Conservation (phyloP, 2,888 invertebrate genomes). For the Rhagonycha lutea region DNA sequence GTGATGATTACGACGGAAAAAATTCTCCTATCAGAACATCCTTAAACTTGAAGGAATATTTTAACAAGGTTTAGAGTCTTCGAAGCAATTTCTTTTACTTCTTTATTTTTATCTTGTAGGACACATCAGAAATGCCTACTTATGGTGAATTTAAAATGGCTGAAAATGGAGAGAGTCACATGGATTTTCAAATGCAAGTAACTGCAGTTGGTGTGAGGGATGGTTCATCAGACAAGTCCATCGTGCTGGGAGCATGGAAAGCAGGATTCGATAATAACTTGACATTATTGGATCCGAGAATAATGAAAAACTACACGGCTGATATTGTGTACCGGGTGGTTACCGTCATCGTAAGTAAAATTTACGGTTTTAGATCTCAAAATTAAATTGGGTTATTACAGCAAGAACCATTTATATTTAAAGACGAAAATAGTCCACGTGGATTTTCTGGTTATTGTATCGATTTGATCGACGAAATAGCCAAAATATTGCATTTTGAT, state of each 20-base stretch:
- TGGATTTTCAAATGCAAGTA: slow-evolving; percentile 75
- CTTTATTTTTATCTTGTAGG: slow-evolving; percentile 23
- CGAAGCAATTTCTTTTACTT: neutral
- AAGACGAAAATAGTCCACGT: slow-evolving; percentile 67
- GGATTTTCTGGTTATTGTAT: slow-evolving; percentile 89
- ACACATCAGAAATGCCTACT: slow-evolving; percentile 65
- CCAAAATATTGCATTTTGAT: slow-evolving; percentile 82
- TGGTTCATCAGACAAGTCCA: slow-evolving; percentile 73
- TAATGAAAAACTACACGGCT: slow-evolving; percentile 76
- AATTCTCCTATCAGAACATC: slow-evolving; percentile 71
- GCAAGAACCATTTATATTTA: slow-evolving; percentile 84
- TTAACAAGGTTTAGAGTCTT: slow-evolving; percentile 62
- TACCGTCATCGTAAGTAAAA: slow-evolving; percentile 74
- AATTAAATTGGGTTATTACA: slow-evolving; percentile 48
- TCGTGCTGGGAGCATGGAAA: slow-evolving; percentile 75
- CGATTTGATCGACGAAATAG: slow-evolving; percentile 88
- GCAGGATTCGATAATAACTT: slow-evolving; percentile 73
- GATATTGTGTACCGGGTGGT: slow-evolving; percentile 85
- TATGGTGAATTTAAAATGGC: slow-evolving; percentile 69
- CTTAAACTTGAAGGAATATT: slow-evolving; percentile 71
- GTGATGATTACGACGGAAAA: slow-evolving; percentile 78
- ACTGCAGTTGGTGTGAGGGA: slow-evolving; percentile 73
- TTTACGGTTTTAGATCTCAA: neutral
- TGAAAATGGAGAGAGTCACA: slow-evolving; percentile 73
- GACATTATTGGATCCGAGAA: slow-evolving; percentile 65